Percentiles rank a stretch among this genome's conserved stretches.
Conservation (phyloP, 2,888 invertebrate genomes). For the Dicyrtoma fusca region DNA sequence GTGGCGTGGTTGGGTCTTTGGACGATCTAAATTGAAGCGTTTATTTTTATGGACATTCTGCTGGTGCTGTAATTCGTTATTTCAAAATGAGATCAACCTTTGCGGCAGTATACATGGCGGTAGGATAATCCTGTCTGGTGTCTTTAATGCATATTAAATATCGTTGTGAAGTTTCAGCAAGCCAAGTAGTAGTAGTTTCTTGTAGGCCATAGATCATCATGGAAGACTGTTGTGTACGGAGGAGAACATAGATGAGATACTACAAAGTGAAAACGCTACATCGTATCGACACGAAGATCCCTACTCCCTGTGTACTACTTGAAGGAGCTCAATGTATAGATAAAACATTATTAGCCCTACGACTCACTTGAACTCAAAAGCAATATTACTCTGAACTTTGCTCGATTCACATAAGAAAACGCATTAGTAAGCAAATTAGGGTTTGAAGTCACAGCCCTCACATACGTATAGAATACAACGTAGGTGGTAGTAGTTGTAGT, state of each 20-base stretch:
- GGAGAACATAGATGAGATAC: background rate
- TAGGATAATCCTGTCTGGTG: background rate
- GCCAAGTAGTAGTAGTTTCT: background rate
- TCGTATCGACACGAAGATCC: background rate
- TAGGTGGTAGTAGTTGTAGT: too few relatives aligned
- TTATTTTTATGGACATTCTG: too few relatives aligned
- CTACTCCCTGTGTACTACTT: background rate
- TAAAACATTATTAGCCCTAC: slow-evolving; percentile 23
- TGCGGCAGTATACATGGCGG: too few relatives aligned
- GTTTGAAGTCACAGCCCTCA: slow-evolving; percentile 28
- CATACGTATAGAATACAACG: background rate
- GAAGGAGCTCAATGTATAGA: slow-evolving; percentile 1
- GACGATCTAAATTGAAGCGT: too few relatives aligned
- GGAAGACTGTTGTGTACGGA: background rate
- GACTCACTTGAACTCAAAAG: slow-evolving; percentile 21
- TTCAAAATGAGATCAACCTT: too few relatives aligned
- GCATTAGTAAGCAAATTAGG: slow-evolving; percentile 50
- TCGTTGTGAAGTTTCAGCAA: slow-evolving; percentile 1
- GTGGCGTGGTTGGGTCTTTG: too few relatives aligned
- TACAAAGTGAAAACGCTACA: too few relatives aligned
- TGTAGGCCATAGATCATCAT: slow-evolving; percentile 6
- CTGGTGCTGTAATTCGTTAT: too few relatives aligned
- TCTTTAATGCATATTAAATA: slow-evolving; percentile 16
- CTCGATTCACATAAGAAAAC: slow-evolving; percentile 44
- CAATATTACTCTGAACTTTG: slow-evolving; percentile 39